Percentiles rank a stretch among this genome's conserved stretches.
These are phyloP conservation scores for Drosophila prolongata DNA, from an alignment of 2,888 invertebrate species.

Conservation along the genomic window DNA sequence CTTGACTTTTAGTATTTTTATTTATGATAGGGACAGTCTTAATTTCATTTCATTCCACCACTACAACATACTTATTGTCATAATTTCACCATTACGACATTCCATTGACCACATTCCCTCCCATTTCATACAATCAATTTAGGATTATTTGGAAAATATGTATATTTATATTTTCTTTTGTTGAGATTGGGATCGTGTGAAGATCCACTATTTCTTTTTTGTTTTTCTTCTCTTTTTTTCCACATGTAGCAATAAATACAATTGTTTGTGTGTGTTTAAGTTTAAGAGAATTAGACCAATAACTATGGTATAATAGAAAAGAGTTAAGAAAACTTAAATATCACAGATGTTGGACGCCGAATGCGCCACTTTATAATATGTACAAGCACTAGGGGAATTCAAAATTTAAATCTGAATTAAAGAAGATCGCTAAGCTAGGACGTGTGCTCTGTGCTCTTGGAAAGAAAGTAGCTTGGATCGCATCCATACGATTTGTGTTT, in stretches of 20 bases:
- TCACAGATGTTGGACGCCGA: constrained; percentile 78
- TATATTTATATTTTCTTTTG: constrained; percentile 48
- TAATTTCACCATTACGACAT: not conserved
- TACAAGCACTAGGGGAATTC: constrained; percentile 52
- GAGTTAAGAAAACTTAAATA: constrained; percentile 82
- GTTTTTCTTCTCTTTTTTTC: constrained; percentile 43
- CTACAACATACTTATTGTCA: too few species aligned
- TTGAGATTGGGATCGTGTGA: constrained; percentile 55
- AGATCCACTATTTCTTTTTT: constrained; percentile 36
- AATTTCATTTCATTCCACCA: too few species aligned
- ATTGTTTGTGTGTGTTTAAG: constrained; percentile 35
- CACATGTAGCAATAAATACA: constrained; percentile 68
- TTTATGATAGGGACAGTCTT: too few species aligned
- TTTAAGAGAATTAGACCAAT: constrained; percentile 51
- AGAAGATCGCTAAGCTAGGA: constrained; percentile 40
- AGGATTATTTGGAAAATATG: constrained; percentile 68
- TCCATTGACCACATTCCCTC: not conserved
- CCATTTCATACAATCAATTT: constrained; percentile 15
- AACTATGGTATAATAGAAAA: constrained; percentile 53
- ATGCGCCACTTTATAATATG: constrained; percentile 25
- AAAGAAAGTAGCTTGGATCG: constrained; percentile 11
- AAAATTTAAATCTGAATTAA: constrained; percentile 34
- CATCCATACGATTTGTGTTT: not conserved
- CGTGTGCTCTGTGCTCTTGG: constrained; percentile 34
- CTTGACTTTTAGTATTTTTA: too few species aligned